Evolutionary conservation across 2,113 vertebrate genomes (phyloP).

Genomic region (Daboia siamensis): DNA sequence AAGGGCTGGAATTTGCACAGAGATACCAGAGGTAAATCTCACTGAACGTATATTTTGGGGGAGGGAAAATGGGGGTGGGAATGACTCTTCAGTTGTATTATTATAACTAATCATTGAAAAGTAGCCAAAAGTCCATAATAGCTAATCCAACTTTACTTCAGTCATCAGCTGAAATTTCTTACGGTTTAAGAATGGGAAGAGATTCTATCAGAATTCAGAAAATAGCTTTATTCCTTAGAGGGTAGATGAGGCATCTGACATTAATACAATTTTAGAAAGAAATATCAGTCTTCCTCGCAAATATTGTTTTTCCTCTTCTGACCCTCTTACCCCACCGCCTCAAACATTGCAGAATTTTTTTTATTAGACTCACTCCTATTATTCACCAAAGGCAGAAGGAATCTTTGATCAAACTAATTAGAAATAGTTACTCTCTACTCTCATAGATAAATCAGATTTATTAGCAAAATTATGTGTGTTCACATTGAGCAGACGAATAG

Average conservation of each 20-base stretch:
- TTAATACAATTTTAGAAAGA: constrained; percentile 55
- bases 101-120: neutral
- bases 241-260: constrained; percentile 36
- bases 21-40: no score
- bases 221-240: constrained; percentile 30
- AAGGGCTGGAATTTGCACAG: neutral
- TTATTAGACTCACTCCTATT: constrained; percentile 67
- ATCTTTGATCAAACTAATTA: constrained; percentile 70
- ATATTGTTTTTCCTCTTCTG: constrained; percentile 51
- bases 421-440: constrained; percentile 63
- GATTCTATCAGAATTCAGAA: constrained; percentile 31
- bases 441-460: constrained; percentile 61
- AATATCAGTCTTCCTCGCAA: constrained; percentile 56
- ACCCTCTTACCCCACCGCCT: neutral
- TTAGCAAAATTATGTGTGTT: constrained; percentile 57
- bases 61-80: neutral
- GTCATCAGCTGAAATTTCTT: neutral
- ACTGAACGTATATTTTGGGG: neutral
- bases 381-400: constrained; percentile 59
- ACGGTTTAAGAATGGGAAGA: neutral
- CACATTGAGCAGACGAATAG: constrained; percentile 57
- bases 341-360: constrained; percentile 60
- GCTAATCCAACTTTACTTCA: neutral
- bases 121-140: neutral
- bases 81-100: no score